Percentiles rank a stretch among this genome's conserved stretches.
phyloP scores from a whole-genome alignment of 2,888 invertebrate species.

The Tridacna gigas region DNA sequence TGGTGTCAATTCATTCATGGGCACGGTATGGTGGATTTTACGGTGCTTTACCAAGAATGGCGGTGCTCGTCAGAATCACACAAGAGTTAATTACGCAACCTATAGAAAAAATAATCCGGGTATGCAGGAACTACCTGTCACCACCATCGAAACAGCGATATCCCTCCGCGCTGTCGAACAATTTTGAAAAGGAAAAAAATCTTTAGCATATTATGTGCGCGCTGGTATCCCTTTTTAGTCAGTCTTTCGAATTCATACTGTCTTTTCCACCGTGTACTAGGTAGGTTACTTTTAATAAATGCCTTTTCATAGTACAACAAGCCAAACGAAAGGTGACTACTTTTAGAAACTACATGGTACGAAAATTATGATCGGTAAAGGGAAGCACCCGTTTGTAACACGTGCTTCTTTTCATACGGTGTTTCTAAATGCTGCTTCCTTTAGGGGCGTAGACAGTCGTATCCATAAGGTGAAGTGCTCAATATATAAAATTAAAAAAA shows the following conservation, averaged over 20 bases:
- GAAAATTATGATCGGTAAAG: no score
- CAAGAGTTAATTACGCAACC: constrained; percentile 25
- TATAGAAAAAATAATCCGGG: constrained; percentile 21
- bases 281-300: no score
- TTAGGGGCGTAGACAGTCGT: no score
- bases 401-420: no score
- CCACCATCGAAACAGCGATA: background rate
- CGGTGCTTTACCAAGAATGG: constrained; percentile 24
- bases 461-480: no score
- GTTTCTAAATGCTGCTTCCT: no score
- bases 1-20: constrained; percentile 3
- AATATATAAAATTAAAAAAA: no score
- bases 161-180: constrained; percentile 20
- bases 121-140: constrained; percentile 14
- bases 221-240: background rate
- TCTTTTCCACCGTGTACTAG: background rate
- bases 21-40: constrained; percentile 11
- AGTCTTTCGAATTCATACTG: background rate
- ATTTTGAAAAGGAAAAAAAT: background rate
- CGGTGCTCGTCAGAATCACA: constrained; percentile 5
- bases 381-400: no score
- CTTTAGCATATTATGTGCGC: constrained; percentile 9
- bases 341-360: no score
- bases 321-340: no score
- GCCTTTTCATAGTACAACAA: no score